Evolutionary conservation across 2,888 invertebrate species (phyloP), one percentile per base, ranked within the genome.

Genomic region (Torymus auratus): DNA sequence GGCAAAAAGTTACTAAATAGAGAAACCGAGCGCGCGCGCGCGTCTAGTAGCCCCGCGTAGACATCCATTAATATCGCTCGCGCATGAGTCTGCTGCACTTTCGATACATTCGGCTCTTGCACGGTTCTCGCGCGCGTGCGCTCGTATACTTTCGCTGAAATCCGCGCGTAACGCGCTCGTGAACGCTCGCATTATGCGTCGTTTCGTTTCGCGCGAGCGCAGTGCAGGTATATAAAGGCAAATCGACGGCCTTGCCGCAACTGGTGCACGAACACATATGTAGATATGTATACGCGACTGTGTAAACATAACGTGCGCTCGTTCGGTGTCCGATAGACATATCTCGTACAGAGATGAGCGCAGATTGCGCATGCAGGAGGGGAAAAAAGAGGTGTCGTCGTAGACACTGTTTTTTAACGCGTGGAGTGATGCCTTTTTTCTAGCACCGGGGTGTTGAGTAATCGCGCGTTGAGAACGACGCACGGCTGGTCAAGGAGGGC

Each of bases 221-320:
- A 61, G 5, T 7, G 28, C 28, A 56, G 56, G 76, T 67, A 78
- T 78, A 78, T 77, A 50, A 2, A 68, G n/a, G 58, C 23, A 69
- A 14, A 5, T 13, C 28, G 28, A 81, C 83, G 84, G 72, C 85
- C 85, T 86, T 86, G 84, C 78, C 68, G 78, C 79, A 87, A 87
- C 83, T 86, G 83, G 86, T 85, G 86, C 87, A 82, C 86, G 86
- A 87, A 88, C 7, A 28, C 28, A 4, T 28, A 28, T 28, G 7
- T 28, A 28, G 1, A 2, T 28, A 28, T 82, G 82, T 56, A 61
- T 20, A 28, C 17, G 50, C 15, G 4, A 5, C 5, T 65, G 17
- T 62, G 11, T 15, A 2, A 17, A 50, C 14, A 10, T 5, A 52
- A 14, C 2, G 2, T 17, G 15, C 7, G 41, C 20, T 58, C 10